These are phyloP conservation scores for Helicoverpa zea DNA, from an alignment of 1,140 invertebrate species.

Conservation along the genomic window DNA sequence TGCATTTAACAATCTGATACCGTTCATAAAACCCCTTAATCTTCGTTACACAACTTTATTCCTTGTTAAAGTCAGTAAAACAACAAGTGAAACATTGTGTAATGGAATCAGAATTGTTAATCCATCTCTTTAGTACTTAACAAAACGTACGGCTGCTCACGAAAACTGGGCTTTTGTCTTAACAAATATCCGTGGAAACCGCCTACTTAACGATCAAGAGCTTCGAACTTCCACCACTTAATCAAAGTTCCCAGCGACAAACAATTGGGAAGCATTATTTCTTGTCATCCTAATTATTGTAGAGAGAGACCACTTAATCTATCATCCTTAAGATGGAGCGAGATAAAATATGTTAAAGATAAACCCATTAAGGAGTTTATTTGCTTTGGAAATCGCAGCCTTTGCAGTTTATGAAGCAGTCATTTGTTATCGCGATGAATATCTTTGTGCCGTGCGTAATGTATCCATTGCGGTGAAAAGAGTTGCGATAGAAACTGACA, in stretches of 20 bases:
- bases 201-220: constrained; percentile 39
- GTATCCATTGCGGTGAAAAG: background rate
- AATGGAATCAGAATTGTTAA: background rate
- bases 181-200: constrained; percentile 40
- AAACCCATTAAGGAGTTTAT: constrained; percentile 47
- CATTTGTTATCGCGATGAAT: constrained; percentile 1
- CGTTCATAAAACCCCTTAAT: too few species aligned
- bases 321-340: background rate
- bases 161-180: constrained; percentile 16
- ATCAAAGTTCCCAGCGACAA: constrained; percentile 46
- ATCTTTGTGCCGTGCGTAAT: background rate
- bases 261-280: constrained; percentile 52
- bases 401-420: constrained; percentile 45
- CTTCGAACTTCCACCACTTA: constrained; percentile 41
- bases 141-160: constrained; percentile 2
- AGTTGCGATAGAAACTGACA: background rate
- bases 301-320: constrained; percentile 19
- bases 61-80: background rate
- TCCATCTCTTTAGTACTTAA: background rate
- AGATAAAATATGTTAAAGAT: constrained; percentile 33
- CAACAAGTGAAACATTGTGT: background rate
- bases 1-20: too few species aligned
- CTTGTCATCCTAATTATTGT: constrained; percentile 50
- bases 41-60: background rate
- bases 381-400: constrained; percentile 13